Conservation (phyloP, 2,797 vertebrate species). For the Rhadinocentrus ornatus region DNA sequence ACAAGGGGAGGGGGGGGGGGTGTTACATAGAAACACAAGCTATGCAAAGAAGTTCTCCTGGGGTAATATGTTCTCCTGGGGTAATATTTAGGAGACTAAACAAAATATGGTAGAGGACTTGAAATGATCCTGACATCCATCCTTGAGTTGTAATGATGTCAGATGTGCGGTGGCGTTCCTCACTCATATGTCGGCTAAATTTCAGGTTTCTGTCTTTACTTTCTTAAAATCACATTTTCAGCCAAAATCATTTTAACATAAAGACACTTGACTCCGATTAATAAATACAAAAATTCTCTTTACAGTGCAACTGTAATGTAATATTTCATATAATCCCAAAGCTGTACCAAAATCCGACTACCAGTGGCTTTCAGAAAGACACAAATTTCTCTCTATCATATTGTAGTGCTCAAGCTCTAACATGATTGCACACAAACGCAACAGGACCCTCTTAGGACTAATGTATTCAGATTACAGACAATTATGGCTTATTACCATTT, state of each 20-base stretch:
- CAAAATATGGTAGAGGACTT: neutral
- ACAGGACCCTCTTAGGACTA: conserved; percentile 65
- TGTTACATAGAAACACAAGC: neutral
- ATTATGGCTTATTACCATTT: conserved; percentile 74
- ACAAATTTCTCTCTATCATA: conserved; percentile 16
- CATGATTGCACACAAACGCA: conserved; percentile 69
- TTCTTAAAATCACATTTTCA: neutral
- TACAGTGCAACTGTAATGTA: neutral
- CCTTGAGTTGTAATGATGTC: conserved; percentile 5
- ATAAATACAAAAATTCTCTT: neutral
- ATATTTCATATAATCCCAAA: conserved; percentile 21
- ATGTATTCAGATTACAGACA: conserved; percentile 78
- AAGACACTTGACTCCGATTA: conserved; percentile 8
- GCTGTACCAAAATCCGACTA: neutral
- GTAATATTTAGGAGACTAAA: conserved; percentile 1
- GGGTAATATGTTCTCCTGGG: conserved; percentile 1
- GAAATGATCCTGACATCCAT: conserved; percentile 2
- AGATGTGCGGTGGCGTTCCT: neutral
- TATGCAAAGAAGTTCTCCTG: neutral
- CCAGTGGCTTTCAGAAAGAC: neutral
- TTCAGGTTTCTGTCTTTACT: neutral
- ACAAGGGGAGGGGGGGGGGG: neutral
- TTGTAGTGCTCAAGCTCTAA: conserved; percentile 48
- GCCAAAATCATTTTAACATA: neutral
- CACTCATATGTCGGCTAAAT: neutral